Base-by-base conservation (phyloP, 2,888 invertebrate genomes). In the Synanthedon myopaeformis region DNA sequence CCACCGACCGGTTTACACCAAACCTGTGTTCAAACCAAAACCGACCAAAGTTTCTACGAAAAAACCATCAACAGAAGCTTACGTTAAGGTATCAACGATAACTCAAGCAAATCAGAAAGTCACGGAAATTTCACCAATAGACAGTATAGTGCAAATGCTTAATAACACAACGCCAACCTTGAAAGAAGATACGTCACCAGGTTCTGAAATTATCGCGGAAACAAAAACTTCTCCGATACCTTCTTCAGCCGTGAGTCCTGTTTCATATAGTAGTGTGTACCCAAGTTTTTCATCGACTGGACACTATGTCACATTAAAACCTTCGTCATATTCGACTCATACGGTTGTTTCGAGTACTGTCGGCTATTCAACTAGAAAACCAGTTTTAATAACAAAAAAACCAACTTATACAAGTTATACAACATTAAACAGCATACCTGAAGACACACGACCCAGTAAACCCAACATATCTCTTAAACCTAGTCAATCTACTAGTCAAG, bases 111-210 rank as follows among this genome's bases (percentile, higher is more conserved):
- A 75, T 58, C 63, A 84, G 62, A 69, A 86, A 70, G 76, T 82
- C 5, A 72, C 79, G 11, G 84, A 85, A 54, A 66, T 88, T 8
- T 88, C 85, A 1, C 82, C 87, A 2, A 79, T 85, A 52, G 70
- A 89, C 59, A 90, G 91, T 51, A 92, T 92, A 4, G 88, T 92
- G 55, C 88, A 91, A 62, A 90, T 92, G 88, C 69, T 92, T 10
- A 92, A 92, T 66, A 79, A 82, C 28, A 84, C 81, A 52, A 83
- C 84, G 8, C 79, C 83, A 28, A 83, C 74, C 61, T 69, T 82
- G 63, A 79, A 75, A 54, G 79, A 82, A 52, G 77, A 79, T 19
- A 82, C 82, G 10, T 73, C 81, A 28, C 74, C 81, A 11, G 67
- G 76, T 2, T 61, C 74, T 12, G 51, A 70, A 41, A 76, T 82